Conservation (phyloP, 2,797 vertebrate species). For the Forpus xanthops region DNA sequence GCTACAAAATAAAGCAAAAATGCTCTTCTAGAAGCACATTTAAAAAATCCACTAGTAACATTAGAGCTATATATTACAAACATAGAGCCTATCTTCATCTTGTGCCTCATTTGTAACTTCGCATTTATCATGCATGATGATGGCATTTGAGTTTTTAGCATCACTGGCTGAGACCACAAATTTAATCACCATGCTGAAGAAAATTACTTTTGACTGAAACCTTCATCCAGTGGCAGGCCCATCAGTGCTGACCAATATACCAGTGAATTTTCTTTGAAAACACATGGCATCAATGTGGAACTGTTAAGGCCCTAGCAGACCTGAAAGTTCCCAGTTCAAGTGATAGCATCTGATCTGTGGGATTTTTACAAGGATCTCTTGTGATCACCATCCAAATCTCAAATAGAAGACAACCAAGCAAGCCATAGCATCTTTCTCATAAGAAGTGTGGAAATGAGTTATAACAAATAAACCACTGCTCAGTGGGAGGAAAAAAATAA, state of each 20-base stretch:
- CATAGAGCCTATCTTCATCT: not conserved
- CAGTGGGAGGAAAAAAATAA: not conserved
- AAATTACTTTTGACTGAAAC: not conserved
- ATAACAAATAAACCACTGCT: not conserved
- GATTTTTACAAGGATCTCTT: not conserved
- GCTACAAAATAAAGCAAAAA: not conserved
- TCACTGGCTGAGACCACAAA: not conserved
- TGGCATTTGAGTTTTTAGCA: not conserved
- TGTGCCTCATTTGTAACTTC: not conserved
- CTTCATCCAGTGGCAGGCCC: rapidly evolving
- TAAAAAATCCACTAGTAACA: not conserved
- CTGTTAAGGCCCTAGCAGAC: not conserved
- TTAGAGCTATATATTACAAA: not conserved
- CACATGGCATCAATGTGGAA: not conserved
- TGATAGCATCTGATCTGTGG: not conserved
- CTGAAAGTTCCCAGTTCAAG: not conserved
- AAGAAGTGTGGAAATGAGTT: conserved; percentile 1
- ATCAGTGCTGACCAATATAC: not conserved
- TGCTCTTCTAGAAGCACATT: not conserved
- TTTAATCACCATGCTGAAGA: not conserved
- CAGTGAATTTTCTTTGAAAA: not conserved
- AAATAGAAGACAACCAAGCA: not conserved
- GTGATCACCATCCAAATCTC: not conserved
- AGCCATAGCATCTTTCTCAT: not conserved
- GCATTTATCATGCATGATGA: not conserved